Evolutionary conservation across 2,113 vertebrate genomes (phyloP), one percentile per base, ranked within the genome.

Genomic region (Parotia lawesii): DNA sequence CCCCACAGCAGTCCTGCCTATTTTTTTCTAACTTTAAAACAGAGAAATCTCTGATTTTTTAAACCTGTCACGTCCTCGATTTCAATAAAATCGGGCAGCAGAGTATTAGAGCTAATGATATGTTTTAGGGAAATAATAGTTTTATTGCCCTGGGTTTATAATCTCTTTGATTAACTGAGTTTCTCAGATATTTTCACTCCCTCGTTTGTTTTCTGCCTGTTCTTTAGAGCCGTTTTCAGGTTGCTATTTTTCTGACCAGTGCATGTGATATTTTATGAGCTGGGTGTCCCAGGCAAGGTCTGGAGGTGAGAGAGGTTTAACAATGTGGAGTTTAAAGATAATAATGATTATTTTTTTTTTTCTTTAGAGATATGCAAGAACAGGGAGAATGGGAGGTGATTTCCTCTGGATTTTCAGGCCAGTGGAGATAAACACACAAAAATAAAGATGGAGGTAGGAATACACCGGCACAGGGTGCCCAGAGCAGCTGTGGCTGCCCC

Each of bases 111-210:
- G 48, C 24, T 86, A 64, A 94, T 93, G 58, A 54, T 38, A 54
- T 48, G 35, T 73, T 86, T 77, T 85, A 47, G 48, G 47, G 72
- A 88, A 91, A 81, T 74, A 84, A 84, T 86, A 0, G 44, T 71
- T 89, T 57, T 78, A 73, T 70, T 91, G 47, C 81, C 81, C 50
- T 75, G 81, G 72, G 24, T 81, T 87, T 85, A 31, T 56, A 50
- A 58, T 51, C 51, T 80, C 70, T 54, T 44, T 81, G 60, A 89
- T 89, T 74, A 85, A 56, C 56, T 51, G 9, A 60, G 87, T 93
- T 74, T 67, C 73, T 47, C n/a, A 28, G 75, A 54, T 76, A 29
- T 89, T 78, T 81, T 61, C 35, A 15, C 15, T 69, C 33, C 14
- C 27, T 44, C 15, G 1, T 67, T 72, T 75, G 53, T 78, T 74